Evolutionary conservation across 2,888 invertebrate species (phyloP), one percentile per base, ranked within the genome.

Genomic region (Lissonota sp.): DNA sequence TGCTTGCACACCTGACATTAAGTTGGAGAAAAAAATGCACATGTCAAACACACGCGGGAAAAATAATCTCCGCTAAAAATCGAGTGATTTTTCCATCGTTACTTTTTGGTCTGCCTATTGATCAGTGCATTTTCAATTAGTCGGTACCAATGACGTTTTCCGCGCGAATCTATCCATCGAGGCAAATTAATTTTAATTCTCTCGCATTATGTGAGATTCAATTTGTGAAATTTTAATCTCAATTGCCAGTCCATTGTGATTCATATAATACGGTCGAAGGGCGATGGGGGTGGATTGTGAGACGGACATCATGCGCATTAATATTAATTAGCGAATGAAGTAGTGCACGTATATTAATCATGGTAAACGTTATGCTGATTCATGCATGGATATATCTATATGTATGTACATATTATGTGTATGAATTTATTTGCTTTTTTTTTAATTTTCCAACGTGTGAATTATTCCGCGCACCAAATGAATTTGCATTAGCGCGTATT

Each of bases 241-340:
- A 51, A 69, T 66, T 66, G 70, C 66, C 71, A 62, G 66, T 80
- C 55, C 71, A 62, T 26, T 75, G 79, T 79, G 64, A 75, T 57
- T 40, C 39, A 37, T 53, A 67, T 57, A 66, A 71, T 64, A 79
- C 58, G 60, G 66, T 76, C 53, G 62, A 60, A 75, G 58, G 71
- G 63, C 80, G 73, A 74, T 83, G 64, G 60, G 62, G 71, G 72
- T 74, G 78, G 71, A 71, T 74, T 73, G 60, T 83, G 83, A 83
- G 66, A 73, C 72, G 82, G 75, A 78, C 78, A 62, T 84, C 91
- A 91, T 91, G 91, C 91, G 87, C 90, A 88, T 91, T 90, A 88
- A 70, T 90, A 90, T 91, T 92, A 88, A 91, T 91, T 89, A 92
- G 91, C 89, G 80, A 85, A 88, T 91, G 89, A 83, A 86, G 83